Percentiles rank a stretch among this genome's conserved stretches.
phyloP scores from a whole-genome alignment of 2,888 invertebrate genomes.

The Habroteleia sp. region DNA sequence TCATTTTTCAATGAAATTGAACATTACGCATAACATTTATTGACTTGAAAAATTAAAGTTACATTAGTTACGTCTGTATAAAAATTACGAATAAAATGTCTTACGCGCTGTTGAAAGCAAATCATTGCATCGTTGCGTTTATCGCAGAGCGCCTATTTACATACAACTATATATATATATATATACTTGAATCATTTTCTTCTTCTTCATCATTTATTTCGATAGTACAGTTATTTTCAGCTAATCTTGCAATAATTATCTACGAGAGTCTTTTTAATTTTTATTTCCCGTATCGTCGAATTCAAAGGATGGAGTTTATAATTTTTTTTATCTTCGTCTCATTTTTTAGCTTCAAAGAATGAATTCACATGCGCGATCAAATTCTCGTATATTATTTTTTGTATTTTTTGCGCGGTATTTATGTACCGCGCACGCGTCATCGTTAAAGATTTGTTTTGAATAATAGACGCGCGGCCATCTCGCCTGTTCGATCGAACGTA shows the following conservation, averaged over 20 bases:
- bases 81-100: conserved; percentile 43
- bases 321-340: not conserved
- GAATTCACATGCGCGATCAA: conserved; percentile 7
- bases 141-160: conserved; percentile 36
- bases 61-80: conserved; percentile 40
- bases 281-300: conserved; percentile 58
- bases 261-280: conserved; percentile 69
- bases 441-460: conserved; percentile 18
- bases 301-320: conserved; percentile 35
- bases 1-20: conserved; percentile 29
- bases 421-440: conserved; percentile 36
- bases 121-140: conserved; percentile 15
- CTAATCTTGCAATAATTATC: conserved; percentile 63
- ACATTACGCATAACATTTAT: conserved; percentile 34
- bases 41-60: conserved; percentile 40
- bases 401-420: too few species aligned
- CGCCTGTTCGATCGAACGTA: conserved; percentile 23
- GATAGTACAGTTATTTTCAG: conserved; percentile 40
- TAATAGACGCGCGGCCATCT: not conserved
- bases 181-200: conserved; percentile 19
- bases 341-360: not conserved
- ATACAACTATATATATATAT: conserved; percentile 45
- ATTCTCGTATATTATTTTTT: conserved; percentile 28
- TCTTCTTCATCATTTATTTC: conserved; percentile 6
- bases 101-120: conserved; percentile 37